Base-by-base conservation (phyloP, 2,888 invertebrate species). In the Rhagophthalmus giganteus region DNA sequence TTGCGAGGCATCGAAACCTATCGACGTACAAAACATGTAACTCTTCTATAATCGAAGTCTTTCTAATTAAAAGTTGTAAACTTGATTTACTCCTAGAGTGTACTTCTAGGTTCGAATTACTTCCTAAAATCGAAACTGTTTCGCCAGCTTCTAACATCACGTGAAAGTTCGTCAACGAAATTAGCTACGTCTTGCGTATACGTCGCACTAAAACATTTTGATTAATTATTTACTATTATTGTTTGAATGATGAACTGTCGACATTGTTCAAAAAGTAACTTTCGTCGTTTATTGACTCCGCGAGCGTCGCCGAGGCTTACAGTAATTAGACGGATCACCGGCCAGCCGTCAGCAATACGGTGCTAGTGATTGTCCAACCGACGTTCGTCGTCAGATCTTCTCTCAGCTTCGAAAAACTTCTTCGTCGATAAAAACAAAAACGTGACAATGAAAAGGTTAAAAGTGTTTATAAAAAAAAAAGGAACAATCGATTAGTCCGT, bases 201-300 rank as follows among this genome's bases (percentile, higher is more conserved):
- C 63, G 60, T 65, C 68, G 70, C 71, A 72, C 69, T 69, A 72
- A 69, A 45, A 53, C 71, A 71, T 68, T 65, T 68, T 48, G 32
- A 45, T 53, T 45, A 42, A 41, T 39, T 35, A 42, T 37, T 45
- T 45, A 46, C 34, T 54, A 54, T 54, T 55, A 65, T 65, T 68
- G 65, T 64, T 64, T 64, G 62, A 61, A 64, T 63, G 56, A 40
- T 62, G 60, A 57, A 58, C 66, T 63, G 62, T 63, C 64, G 64
- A 64, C 62, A 57, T 63, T 63, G 59, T 63, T 65, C 58, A 62
- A 61, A 65, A 66, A 65, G 15, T 7, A 30, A 39, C 7, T 56
- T 54, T 40, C 30, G 38, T 48, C 45, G 15, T 50, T 54, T 65
- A 62, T 65, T 63, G 61, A 63, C 65, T 66, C 62, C 66, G 65